These are phyloP conservation scores for Edolisoma coerulescens DNA, from an alignment of 2,113 vertebrate genomes.

Conservation along the genomic window DNA sequence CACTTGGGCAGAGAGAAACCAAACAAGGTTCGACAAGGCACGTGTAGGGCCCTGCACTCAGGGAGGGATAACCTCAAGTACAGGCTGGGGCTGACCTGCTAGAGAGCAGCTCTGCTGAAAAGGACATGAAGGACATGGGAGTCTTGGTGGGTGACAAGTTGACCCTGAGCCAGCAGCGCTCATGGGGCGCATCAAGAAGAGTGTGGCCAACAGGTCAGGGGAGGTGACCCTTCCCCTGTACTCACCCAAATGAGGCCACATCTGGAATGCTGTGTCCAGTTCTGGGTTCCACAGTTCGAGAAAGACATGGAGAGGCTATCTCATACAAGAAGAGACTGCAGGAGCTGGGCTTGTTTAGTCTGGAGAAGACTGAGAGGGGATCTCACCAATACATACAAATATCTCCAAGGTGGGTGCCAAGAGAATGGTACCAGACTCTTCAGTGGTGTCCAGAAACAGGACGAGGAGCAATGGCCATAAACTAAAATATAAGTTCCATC, in stretches of 20 bases:
- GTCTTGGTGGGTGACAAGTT: neutral
- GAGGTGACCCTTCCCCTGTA: neutral
- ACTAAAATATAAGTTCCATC: neutral
- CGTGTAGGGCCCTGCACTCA: neutral
- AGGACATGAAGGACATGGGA: neutral
- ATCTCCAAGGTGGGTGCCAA: neutral
- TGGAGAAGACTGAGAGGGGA: neutral
- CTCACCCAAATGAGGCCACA: neutral
- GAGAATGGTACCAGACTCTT: neutral
- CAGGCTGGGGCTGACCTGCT: neutral
- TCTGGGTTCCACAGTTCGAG: neutral
- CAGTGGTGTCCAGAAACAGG: neutral
- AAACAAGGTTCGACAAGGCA: too few species aligned
- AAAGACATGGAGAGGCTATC: neutral
- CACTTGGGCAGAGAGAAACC: neutral
- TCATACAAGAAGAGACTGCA: neutral
- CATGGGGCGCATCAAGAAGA: neutral
- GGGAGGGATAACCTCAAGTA: neutral
- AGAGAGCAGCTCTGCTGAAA: neutral
- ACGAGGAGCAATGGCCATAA: neutral
- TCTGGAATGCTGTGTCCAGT: neutral
- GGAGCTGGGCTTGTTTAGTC: neutral
- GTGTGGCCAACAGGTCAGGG: too few species aligned
- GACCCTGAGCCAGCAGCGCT: neutral
- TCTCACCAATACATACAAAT: neutral